Percentiles rank a stretch among this genome's conserved stretches.
These are phyloP conservation scores for Excalfactoria chinensis DNA, from an alignment of 2,113 vertebrate species.

Conservation along the genomic window DNA sequence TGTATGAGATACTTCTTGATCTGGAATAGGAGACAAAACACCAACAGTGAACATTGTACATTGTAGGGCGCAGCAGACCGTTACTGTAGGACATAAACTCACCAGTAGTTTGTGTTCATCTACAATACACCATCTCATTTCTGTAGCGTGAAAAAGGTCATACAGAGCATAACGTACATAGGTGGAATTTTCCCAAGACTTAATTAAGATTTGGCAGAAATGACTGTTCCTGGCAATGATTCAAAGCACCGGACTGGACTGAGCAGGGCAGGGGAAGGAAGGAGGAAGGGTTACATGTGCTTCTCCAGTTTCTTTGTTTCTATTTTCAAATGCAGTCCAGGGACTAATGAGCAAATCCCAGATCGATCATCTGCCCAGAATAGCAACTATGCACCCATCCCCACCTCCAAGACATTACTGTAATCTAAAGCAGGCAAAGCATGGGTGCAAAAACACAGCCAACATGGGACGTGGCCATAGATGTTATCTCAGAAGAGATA, in stretches of 20 bases:
- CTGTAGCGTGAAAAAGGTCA: background rate
- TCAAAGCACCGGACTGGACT: background rate
- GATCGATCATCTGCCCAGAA: background rate
- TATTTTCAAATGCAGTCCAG: slow-evolving; percentile 24
- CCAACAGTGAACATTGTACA: background rate
- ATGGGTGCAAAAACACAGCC: background rate
- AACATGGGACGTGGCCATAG: fast-evolving
- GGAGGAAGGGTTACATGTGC: background rate
- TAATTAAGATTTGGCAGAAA: slow-evolving; percentile 24
- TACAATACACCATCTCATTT: background rate
- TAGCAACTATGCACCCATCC: background rate
- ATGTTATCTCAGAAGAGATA: background rate
- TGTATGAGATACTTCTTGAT: background rate
- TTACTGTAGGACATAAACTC: background rate
- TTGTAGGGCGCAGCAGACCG: background rate
- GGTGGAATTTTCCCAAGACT: slow-evolving; percentile 21
- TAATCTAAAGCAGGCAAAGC: background rate
- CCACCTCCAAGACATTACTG: fast-evolving
- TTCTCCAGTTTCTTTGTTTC: slow-evolving; percentile 32
- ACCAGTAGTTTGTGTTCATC: background rate
- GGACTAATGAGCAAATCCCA: background rate
- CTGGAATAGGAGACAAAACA: background rate
- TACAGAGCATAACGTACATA: fast-evolving
- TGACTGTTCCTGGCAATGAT: background rate
- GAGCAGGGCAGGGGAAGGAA: background rate